Percentiles rank a stretch among this genome's conserved stretches.
Evolutionary conservation across 1,140 invertebrate genomes (phyloP).

Genomic region (Trachelipus rathkii): DNA sequence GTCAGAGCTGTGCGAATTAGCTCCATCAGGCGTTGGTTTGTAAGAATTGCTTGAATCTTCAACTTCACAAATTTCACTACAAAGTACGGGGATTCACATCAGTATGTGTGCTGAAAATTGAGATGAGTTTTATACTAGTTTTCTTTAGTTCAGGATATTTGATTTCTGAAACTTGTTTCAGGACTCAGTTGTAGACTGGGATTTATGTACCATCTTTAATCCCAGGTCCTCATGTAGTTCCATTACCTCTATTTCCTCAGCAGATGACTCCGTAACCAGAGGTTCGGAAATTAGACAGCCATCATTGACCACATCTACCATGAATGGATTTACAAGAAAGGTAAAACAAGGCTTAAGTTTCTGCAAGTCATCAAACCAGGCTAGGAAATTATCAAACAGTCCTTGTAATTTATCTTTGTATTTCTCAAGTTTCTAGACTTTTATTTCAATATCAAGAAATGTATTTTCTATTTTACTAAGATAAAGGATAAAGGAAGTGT

Average conservation of each 20-base stretch:
- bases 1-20: too few species aligned
- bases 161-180: too few species aligned
- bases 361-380: too few species aligned
- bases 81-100: background rate
- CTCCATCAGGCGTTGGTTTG: background rate
- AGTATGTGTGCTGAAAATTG: slow-evolving; percentile 1
- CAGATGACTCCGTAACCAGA: background rate
- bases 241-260: background rate
- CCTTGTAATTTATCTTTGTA: slow-evolving; percentile 21
- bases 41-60: background rate
- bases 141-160: too few species aligned
- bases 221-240: background rate
- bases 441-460: slow-evolving; percentile 20
- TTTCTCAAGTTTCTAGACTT: slow-evolving; percentile 16
- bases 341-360: background rate
- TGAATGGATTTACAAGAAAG: slow-evolving; percentile 27
- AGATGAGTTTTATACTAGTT: background rate
- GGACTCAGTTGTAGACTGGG: too few species aligned
- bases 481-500: slow-evolving; percentile 11
- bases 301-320: slow-evolving; percentile 24
- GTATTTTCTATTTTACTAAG: too few species aligned
- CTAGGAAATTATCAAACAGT: slow-evolving; percentile 22
- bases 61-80: background rate
- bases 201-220: background rate
- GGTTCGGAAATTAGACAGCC: slow-evolving; percentile 19